Evolutionary conservation across 2,113 vertebrate genomes (phyloP).

Genomic region (Oreochromis niloticus): DNA sequence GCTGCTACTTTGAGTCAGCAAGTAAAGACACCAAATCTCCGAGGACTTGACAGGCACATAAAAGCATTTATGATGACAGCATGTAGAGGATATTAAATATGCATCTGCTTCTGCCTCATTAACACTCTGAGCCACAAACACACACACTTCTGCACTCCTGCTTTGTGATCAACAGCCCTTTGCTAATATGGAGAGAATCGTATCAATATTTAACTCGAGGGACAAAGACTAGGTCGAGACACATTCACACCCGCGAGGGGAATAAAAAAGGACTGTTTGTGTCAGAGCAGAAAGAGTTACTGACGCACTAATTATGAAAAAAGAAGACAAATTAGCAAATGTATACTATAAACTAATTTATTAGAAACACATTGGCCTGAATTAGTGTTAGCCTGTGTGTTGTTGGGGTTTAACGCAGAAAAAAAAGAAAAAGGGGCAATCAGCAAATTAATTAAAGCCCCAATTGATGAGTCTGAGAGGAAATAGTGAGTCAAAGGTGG

Average conservation of each 20-base stretch:
- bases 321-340: neutral
- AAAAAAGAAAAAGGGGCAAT: neutral
- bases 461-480: neutral
- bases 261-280: conserved; percentile 1
- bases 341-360: neutral
- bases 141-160: conserved; percentile 12
- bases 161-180: conserved; percentile 53
- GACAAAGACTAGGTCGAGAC: neutral
- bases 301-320: neutral
- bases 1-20: neutral
- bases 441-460: neutral
- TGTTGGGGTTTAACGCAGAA: neutral
- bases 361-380: neutral
- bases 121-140: conserved; percentile 20
- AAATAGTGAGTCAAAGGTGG: neutral
- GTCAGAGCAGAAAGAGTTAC: neutral
- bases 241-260: neutral
- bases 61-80: conserved; percentile 53
- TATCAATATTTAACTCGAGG: conserved; percentile 57
- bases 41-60: conserved; percentile 22
- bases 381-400: neutral
- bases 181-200: conserved; percentile 44
- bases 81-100: conserved; percentile 61
- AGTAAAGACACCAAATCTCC: neutral
- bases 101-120: conserved; percentile 58